Base-by-base conservation (phyloP, 1,140 invertebrate genomes). In the Prorops nasuta region DNA sequence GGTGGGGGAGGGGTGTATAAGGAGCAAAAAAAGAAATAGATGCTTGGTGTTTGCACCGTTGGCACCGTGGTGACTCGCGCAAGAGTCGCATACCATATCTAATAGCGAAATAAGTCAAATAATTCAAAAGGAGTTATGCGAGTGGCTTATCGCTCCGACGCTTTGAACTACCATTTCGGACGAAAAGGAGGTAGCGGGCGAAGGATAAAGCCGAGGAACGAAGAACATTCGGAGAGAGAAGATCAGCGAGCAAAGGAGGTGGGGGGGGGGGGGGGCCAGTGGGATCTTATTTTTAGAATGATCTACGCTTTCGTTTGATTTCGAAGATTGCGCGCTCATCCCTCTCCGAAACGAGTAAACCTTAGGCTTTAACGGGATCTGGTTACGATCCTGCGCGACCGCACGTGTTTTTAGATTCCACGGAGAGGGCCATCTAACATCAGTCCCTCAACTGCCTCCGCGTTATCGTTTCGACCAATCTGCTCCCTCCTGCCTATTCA, bases 31-130 rank as follows among this genome's bases (percentile, higher is more conserved):
- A n/a, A n/a, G n/a, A n/a, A n/a, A n/a, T n/a, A n/a, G n/a, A n/a
- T n/a, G n/a, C n/a, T n/a, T n/a, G n/a, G n/a, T n/a, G n/a, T 55
- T 54, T n/a, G 41, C 44, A 32, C 54, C 43, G 43, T 31, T 35
- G 42, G 32, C 22, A 18, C 16, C 18, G 40, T 44, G 18, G 54
- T 38, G 51, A 6, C 24, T 4, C 24, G 4, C 24, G 24, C 24
- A 28, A 56, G 46, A 51, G 50, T 49, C 50, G 63, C 70, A 74
- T 72, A 67, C 67, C 69, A 63, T 71, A 69, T 72, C 70, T 72
- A 75, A 74, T 71, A 72, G 68, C 63, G 69, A 74, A 74, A 74
- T 75, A 72, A 67, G 66, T 72, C 53, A 64, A 72, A 72, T 75
- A 72, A 72, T 73, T 73, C 67, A 64, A 60, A 61, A 65, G 59